Base-by-base conservation (phyloP, 2,113 vertebrate genomes). In the Epinephelus fuscoguttatus region DNA sequence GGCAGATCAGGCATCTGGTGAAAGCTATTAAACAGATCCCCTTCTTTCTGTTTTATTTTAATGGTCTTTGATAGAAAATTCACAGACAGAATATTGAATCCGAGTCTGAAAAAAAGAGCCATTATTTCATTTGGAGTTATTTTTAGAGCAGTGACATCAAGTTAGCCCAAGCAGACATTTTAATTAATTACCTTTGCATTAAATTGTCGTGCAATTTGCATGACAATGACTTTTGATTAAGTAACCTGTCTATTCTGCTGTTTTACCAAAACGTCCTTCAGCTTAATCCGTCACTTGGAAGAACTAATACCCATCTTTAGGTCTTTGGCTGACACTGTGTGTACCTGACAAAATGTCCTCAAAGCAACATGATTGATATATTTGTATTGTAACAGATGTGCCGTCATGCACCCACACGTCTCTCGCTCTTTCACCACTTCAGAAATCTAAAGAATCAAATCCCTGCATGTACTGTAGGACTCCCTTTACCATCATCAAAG, bases 41-140 rank as follows among this genome's bases (percentile, higher is more conserved):
- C 15, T 1, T 2, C 40, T 50, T 75, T 37, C 30, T 55, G 6
- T 49, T 77, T 52, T 4, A 53, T 76, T 59, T 17, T 17, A 72
- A 70, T 69, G 14, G 17, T 49, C 50, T 47, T 57, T n/a, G 66
- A 70, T 61, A 52, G 50, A 74, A 75, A 55, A 63, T 50, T 78
- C 40, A 72, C 75, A 75, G 61, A 50, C 63, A 75, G 21, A 66
- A 47, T 61, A 37, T 37, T 80, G 57, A 84, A 79, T 55, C 21
- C 1, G 17, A 82, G 74, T 5, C 56, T 55, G 49, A 66, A 75
- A 60, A 69, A 68, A 70, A 57, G 66, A 72, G 10, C 17, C 12
- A 70, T 83, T 61, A 74, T 64, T 61, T 27, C 23, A 56, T 80
- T 68, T 57, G 25, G 8, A 80, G 55, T 42, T 87, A 89, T 62